These are phyloP conservation scores for Lordiphosa fenestrarum DNA, from an alignment of 2,888 invertebrate genomes.

Conservation along the genomic window DNA sequence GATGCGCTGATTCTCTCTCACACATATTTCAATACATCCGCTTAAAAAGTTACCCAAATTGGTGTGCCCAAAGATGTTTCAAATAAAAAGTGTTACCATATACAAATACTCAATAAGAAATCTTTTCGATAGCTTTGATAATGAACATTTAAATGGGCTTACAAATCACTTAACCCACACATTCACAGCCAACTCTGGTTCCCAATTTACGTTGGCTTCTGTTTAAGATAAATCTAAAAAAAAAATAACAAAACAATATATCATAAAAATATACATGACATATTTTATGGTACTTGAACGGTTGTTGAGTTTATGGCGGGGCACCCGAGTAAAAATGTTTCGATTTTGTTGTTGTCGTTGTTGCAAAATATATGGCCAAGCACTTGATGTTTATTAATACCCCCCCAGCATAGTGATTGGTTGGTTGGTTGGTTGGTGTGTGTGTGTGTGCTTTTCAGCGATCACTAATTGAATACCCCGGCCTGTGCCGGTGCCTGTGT, in stretches of 20 bases:
- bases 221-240: conserved; percentile 20
- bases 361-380: conserved; percentile 35
- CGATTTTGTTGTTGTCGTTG: conserved; percentile 23
- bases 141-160: no score
- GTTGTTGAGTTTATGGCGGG: conserved; percentile 55
- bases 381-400: conserved; percentile 54
- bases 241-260: conserved; percentile 4
- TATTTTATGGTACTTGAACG: conserved; percentile 67
- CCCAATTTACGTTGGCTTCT: not conserved
- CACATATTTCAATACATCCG: no score
- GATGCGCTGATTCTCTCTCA: no score
- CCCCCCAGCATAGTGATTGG: conserved; percentile 11
- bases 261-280: conserved; percentile 25
- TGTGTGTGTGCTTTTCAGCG: conserved; percentile 2
- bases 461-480: conserved; percentile 22
- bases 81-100: no score
- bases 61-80: no score
- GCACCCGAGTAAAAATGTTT: conserved; percentile 42
- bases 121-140: no score
- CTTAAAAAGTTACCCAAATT: no score
- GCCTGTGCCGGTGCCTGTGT: conserved; percentile 15
- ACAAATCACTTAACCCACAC: no score
- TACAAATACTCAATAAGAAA: no score
- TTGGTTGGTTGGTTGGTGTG: not conserved
- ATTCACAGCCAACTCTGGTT: no score